Conservation (phyloP, 2,797 vertebrate genomes). For the Pangasius larnaudii region DNA sequence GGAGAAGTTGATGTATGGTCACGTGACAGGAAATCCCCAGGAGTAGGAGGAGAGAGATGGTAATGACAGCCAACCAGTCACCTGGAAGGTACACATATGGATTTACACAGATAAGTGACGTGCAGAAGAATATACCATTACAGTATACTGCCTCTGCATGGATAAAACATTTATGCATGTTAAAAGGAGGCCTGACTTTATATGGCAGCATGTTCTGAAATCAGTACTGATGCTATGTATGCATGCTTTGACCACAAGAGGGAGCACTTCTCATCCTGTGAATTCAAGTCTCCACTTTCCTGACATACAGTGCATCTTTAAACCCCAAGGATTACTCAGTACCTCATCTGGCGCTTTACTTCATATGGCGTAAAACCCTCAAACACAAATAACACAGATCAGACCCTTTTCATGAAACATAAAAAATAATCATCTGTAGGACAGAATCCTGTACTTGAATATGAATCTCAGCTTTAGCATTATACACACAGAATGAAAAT, state of each 20-base stretch:
- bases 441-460: neutral
- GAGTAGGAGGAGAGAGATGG: conserved; percentile 64
- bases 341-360: neutral
- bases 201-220: too few relatives aligned
- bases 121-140: neutral
- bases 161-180: neutral
- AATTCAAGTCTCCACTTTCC: conserved; percentile 22
- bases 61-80: conserved; percentile 75
- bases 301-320: conserved; percentile 15
- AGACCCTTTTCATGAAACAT: neutral
- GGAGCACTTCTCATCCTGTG: conserved; percentile 49
- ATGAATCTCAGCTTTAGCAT: neutral
- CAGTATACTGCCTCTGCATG: neutral
- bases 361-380: neutral
- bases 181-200: neutral
- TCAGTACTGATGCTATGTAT: neutral
- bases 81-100: conserved; percentile 58
- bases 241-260: conserved; percentile 57
- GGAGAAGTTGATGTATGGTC: conserved; percentile 62
- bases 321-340: neutral
- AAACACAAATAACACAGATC: neutral
- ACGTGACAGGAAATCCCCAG: conserved; percentile 68
- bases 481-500: neutral
- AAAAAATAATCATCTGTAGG: neutral
- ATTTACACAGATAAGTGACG: neutral